Evolutionary conservation across 2,888 invertebrate genomes (phyloP).

Genomic region (Pecten maximus): DNA sequence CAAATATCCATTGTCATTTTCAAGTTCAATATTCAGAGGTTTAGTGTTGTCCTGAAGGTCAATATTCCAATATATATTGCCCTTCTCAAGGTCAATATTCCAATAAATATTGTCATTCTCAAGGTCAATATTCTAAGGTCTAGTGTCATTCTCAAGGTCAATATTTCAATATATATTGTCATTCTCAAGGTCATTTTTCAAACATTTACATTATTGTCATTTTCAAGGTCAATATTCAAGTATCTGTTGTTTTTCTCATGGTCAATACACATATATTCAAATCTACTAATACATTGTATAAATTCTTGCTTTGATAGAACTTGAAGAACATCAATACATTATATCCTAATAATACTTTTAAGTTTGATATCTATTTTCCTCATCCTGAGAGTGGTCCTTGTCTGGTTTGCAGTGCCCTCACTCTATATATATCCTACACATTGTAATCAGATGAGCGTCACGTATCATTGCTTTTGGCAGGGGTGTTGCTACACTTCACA

Average conservation of each 20-base stretch:
- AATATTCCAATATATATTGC: too few relatives aligned
- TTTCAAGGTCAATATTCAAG: neutral
- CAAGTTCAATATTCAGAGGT: neutral
- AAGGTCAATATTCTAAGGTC: neutral
- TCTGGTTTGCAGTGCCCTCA: constrained; percentile 30
- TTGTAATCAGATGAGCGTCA: constrained; percentile 7
- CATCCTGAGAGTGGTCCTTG: neutral
- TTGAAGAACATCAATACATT: neutral
- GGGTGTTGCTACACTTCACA: constrained; percentile 74
- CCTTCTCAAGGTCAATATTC: too few relatives aligned
- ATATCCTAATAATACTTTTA: neutral
- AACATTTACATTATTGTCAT: too few relatives aligned
- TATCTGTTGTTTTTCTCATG: too few relatives aligned
- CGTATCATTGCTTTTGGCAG: constrained; percentile 65
- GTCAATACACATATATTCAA: too few relatives aligned
- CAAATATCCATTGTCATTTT: neutral
- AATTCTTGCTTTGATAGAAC: too few relatives aligned
- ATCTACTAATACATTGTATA: too few relatives aligned
- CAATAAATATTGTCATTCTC: neutral
- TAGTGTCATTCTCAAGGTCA: neutral
- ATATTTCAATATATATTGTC: neutral
- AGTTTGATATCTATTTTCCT: neutral
- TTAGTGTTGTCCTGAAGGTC: too few relatives aligned
- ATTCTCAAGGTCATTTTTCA: neutral
- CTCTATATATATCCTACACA: neutral